These are phyloP conservation scores for Andrena cerasifolii DNA, from an alignment of 1,140 invertebrate genomes.

Conservation along the genomic window DNA sequence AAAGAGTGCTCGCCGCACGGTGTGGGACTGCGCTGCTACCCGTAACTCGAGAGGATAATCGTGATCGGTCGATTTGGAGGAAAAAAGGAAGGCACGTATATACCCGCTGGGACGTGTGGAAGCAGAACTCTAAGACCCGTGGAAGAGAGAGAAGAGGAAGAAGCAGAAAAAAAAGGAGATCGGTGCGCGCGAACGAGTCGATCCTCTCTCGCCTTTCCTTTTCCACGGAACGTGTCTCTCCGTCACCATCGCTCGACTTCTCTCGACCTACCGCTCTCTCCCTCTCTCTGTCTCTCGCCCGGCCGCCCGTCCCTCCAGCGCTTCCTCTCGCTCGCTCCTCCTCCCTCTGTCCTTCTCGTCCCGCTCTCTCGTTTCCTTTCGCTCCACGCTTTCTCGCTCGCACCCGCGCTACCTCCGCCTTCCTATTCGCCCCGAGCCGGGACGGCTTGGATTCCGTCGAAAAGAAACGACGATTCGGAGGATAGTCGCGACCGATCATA, in stretches of 20 bases:
- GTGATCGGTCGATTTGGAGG: neutral
- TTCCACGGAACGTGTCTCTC: conserved; percentile 57
- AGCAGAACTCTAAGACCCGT: conserved; percentile 49
- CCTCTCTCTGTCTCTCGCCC: conserved; percentile 45
- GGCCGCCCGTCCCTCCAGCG: conserved; percentile 45
- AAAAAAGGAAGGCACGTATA: conserved; percentile 28
- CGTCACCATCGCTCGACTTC: conserved; percentile 62
- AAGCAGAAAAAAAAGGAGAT: conserved; percentile 6
- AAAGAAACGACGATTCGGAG: conserved; percentile 83
- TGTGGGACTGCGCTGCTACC: neutral
- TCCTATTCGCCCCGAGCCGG: conserved; percentile 63
- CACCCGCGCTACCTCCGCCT: conserved; percentile 60
- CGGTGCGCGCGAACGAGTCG: conserved; percentile 55
- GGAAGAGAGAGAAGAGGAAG: conserved; percentile 61
- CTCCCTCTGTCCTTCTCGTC: conserved; percentile 59
- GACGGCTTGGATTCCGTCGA: conserved; percentile 77
- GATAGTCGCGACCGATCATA: conserved; percentile 83
- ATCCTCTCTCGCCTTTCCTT: conserved; percentile 59
- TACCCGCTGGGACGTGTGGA: conserved; percentile 41
- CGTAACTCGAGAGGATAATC: conserved; percentile 29
- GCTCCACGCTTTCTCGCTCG: conserved; percentile 51
- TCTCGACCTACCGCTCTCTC: conserved; percentile 55
- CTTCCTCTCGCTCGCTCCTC: conserved; percentile 62
- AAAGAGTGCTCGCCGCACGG: conserved; percentile 47
- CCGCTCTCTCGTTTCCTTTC: conserved; percentile 60